A percentile compares a stretch with the other conserved stretches of the same genome.
Conservation (phyloP, 1,140 invertebrate genomes). For the Anagrus nilaparvatae region DNA sequence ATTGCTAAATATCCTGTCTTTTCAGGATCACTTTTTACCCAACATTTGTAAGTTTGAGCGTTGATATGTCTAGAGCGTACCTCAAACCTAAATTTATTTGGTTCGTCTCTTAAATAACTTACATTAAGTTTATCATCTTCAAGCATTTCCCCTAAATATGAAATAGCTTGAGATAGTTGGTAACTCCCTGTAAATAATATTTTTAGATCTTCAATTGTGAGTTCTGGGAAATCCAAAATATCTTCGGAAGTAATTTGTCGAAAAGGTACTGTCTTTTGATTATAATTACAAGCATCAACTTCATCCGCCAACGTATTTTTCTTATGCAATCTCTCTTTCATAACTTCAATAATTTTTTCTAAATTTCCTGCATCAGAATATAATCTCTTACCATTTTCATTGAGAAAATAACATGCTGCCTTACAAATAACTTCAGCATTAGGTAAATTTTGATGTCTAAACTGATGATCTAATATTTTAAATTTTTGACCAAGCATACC, state of each 20-base stretch:
- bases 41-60: conserved; percentile 16
- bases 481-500: conserved; percentile 19
- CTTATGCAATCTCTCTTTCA: no score
- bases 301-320: conserved; percentile 16
- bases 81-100: conserved; percentile 14
- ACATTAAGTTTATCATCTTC: conserved; percentile 13
- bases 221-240: no score
- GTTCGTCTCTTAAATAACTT: conserved; percentile 11
- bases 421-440: conserved; percentile 13
- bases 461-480: conserved; percentile 15
- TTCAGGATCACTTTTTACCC: conserved; percentile 16
- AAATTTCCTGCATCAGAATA: conserved; percentile 11
- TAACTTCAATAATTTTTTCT: conserved; percentile 13
- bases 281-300: conserved; percentile 14
- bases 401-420: conserved; percentile 15
- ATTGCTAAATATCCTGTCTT: no score
- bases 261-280: conserved; percentile 13
- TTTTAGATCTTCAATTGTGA: conserved; percentile 2
- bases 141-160: conserved; percentile 20
- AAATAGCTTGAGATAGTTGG: no score
- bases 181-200: conserved; percentile 13
- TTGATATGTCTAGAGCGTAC: conserved; percentile 16
- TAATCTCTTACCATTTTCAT: conserved; percentile 15
- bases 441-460: conserved; percentile 16
- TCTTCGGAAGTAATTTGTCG: conserved; percentile 1